A percentile compares a stretch with the other conserved stretches of the same genome.
These are phyloP conservation scores for Notothenia coriiceps DNA, from an alignment of 2,113 vertebrate species.

Conservation along the genomic window DNA sequence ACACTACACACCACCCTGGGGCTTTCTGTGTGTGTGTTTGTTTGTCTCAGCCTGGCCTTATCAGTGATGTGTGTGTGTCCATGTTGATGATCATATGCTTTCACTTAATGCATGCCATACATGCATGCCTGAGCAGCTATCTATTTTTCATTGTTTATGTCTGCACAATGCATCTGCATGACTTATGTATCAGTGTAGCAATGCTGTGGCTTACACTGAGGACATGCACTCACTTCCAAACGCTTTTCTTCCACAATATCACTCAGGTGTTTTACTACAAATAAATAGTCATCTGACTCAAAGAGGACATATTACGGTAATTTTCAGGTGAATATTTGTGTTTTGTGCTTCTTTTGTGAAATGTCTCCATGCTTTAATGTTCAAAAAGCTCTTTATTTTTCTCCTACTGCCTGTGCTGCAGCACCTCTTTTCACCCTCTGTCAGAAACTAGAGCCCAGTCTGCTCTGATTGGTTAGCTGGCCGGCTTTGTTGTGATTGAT, in stretches of 20 bases:
- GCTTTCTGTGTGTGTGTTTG: constrained; percentile 43
- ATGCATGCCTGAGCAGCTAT: neutral
- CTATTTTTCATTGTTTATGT: constrained; percentile 41
- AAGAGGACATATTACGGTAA: too few relatives aligned
- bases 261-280: neutral
- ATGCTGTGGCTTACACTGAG: neutral
- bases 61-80: constrained; percentile 16
- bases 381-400: neutral
- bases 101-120: constrained; percentile 25
- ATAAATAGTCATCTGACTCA: too few relatives aligned
- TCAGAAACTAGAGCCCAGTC: too few relatives aligned
- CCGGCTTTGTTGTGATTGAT: too few relatives aligned
- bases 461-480: too few relatives aligned
- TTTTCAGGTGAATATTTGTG: too few relatives aligned
- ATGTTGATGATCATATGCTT: constrained; percentile 33
- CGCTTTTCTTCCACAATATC: neutral
- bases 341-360: too few relatives aligned
- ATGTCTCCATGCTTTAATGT: too few relatives aligned
- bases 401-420: too few relatives aligned
- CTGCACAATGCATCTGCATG: constrained; percentile 20
- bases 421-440: too few relatives aligned
- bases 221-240: neutral
- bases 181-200: neutral
- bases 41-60: constrained; percentile 30
- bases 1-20: constrained; percentile 34